Conservation (phyloP, 2,888 invertebrate species). For the Acheta domesticus region DNA sequence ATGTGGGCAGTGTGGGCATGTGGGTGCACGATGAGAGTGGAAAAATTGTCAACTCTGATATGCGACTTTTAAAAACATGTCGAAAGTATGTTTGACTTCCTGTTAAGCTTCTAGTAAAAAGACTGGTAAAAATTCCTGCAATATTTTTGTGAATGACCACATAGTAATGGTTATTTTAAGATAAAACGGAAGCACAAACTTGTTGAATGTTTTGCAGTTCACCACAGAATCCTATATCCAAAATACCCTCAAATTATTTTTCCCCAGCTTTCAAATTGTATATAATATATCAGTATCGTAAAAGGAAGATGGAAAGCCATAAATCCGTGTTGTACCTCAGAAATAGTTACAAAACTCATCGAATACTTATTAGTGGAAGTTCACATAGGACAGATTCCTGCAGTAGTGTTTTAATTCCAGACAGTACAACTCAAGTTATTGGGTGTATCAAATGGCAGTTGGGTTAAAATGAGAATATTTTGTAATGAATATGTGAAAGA, state of each 20-base stretch:
- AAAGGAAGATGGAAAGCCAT: neutral
- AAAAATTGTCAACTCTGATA: too few species aligned
- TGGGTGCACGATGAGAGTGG: too few species aligned
- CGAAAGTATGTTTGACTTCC: too few species aligned
- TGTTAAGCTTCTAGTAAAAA: too few species aligned
- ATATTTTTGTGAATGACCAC: too few species aligned
- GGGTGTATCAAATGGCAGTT: neutral
- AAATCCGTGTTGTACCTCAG: slow-evolving; percentile 4
- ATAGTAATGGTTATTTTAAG: too few species aligned
- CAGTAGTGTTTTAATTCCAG: neutral
- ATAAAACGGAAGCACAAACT: neutral
- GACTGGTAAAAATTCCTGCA: too few species aligned
- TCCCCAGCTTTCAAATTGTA: neutral
- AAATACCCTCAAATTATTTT: slow-evolving; percentile 11
- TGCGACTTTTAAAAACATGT: too few species aligned
- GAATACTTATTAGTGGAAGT: too few species aligned
- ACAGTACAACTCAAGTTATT: neutral
- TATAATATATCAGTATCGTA: neutral
- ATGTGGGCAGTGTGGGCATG: too few species aligned
- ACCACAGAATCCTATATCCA: slow-evolving; percentile 24
- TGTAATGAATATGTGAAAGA: neutral
- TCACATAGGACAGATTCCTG: too few species aligned
- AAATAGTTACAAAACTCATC: neutral
- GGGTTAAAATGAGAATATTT: neutral
- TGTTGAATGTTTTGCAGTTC: slow-evolving; percentile 19